A percentile compares a stretch with the other conserved stretches of the same genome.
These are phyloP conservation scores for Pluvialis apricaria DNA, from an alignment of 2,113 vertebrate genomes.

Conservation along the genomic window DNA sequence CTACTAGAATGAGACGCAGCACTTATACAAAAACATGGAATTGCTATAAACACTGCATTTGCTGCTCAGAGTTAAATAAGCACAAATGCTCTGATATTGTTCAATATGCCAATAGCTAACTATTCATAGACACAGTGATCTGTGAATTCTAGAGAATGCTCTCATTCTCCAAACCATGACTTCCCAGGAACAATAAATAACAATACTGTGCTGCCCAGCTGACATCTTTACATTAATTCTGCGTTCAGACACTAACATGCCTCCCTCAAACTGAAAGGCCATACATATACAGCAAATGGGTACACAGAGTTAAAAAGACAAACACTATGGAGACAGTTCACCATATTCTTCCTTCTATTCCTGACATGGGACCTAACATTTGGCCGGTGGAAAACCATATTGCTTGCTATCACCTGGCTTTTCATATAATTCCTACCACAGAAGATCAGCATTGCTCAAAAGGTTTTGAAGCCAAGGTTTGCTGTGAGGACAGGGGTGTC, in stretches of 20 bases:
- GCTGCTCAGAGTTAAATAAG: not conserved
- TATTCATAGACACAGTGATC: not conserved
- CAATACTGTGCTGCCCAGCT: not conserved
- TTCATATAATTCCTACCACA: no score
- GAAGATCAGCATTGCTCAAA: no score
- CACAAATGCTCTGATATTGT: not conserved
- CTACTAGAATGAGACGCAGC: not conserved
- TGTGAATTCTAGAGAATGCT: not conserved
- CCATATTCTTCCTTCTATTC: no score
- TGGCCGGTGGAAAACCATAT: no score
- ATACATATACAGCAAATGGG: no score
- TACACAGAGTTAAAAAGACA: no score
- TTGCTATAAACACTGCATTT: not conserved
- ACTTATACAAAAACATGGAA: not conserved
- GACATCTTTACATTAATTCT: not conserved
- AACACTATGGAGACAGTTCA: no score
- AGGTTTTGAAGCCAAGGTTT: no score
- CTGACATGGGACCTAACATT: no score
- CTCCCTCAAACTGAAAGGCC: no score
- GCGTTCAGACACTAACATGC: not conserved
- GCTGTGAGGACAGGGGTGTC: no score
- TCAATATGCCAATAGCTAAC: not conserved
- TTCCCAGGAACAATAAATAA: not conserved
- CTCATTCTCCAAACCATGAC: not conserved
- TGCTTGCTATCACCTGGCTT: no score